These are phyloP conservation scores for Apteryx mantelli DNA, from an alignment of 2,113 vertebrate genomes.

Conservation along the genomic window DNA sequence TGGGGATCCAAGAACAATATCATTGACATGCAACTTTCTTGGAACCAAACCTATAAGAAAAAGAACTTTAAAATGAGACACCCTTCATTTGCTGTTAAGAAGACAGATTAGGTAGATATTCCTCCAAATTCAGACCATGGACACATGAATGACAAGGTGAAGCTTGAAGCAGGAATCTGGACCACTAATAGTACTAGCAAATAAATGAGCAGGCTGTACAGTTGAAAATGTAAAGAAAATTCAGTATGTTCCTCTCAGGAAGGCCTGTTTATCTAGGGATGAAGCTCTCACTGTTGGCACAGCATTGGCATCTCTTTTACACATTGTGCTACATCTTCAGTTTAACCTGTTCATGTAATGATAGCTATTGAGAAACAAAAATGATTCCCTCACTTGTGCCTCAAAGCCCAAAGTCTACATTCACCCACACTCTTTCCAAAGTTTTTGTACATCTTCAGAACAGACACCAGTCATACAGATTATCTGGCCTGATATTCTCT, in stretches of 20 bases:
- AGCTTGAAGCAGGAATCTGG: not conserved
- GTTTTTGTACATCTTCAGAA: not conserved
- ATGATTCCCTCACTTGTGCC: fast-evolving
- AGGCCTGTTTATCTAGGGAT: not conserved
- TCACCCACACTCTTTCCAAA: not conserved
- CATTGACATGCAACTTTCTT: not conserved
- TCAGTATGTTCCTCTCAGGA: not conserved
- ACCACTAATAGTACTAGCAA: not conserved
- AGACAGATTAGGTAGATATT: not conserved
- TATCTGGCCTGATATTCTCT: not conserved
- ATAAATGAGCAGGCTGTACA: not conserved
- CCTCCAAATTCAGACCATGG: not conserved
- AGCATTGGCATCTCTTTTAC: not conserved
- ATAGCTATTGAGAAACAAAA: not conserved
- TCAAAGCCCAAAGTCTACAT: not conserved
- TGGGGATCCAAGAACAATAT: not conserved
- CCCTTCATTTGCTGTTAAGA: not conserved
- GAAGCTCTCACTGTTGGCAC: not conserved
- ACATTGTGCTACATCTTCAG: not conserved
- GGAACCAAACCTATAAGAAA: not conserved
- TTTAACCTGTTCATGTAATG: not conserved
- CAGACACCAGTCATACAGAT: not conserved
- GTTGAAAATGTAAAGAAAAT: not conserved
- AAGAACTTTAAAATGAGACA: not conserved
- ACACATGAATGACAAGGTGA: not conserved